Conservation (phyloP, 2,113 vertebrate species). For the Cygnus atratus region DNA sequence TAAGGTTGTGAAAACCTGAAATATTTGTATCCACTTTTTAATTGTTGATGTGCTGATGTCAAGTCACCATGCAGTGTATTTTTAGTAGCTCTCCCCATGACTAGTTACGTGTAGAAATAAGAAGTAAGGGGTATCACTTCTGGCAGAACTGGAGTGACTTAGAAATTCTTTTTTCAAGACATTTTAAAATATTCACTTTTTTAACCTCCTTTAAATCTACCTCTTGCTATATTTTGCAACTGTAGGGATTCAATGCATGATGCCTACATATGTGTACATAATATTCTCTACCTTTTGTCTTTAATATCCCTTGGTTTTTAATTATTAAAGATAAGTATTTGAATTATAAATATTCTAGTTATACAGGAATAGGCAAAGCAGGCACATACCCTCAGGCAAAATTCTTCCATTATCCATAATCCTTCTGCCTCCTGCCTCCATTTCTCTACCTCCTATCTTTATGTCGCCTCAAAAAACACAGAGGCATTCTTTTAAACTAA, state of each 20-base stretch:
- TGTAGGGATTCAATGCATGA: conserved; percentile 85
- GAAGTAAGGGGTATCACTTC: conserved; percentile 74
- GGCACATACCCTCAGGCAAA: conserved; percentile 97
- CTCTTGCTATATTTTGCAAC: conserved; percentile 84
- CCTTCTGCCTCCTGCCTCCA: conserved; percentile 96
- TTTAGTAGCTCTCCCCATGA: conserved; percentile 75
- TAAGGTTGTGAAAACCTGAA: conserved; percentile 70
- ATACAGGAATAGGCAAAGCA: conserved; percentile 99
- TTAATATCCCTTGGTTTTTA: conserved; percentile 99
- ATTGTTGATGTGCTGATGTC: conserved; percentile 82
- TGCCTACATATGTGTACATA: conserved; percentile 87
- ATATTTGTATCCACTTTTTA: conserved; percentile 79
- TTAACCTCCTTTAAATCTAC: conserved; percentile 81
- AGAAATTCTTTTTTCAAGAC: conserved; percentile 81
- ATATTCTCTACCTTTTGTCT: conserved; percentile 93
- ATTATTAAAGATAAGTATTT: conserved; percentile 99
- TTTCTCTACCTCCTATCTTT: conserved; percentile 94
- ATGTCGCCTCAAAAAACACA: conserved; percentile 93
- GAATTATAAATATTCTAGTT: conserved; percentile 99
- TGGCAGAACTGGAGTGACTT: conserved; percentile 81
- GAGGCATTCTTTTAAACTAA: conserved; percentile 96
- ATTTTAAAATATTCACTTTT: conserved; percentile 82
- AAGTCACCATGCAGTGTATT: conserved; percentile 72
- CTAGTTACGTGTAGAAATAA: conserved; percentile 75
- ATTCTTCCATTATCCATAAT: conserved; percentile 99